A percentile compares a stretch with the other conserved stretches of the same genome.
These are phyloP conservation scores for Garra rufa DNA, from an alignment of 2,113 vertebrate genomes.

Conservation along the genomic window DNA sequence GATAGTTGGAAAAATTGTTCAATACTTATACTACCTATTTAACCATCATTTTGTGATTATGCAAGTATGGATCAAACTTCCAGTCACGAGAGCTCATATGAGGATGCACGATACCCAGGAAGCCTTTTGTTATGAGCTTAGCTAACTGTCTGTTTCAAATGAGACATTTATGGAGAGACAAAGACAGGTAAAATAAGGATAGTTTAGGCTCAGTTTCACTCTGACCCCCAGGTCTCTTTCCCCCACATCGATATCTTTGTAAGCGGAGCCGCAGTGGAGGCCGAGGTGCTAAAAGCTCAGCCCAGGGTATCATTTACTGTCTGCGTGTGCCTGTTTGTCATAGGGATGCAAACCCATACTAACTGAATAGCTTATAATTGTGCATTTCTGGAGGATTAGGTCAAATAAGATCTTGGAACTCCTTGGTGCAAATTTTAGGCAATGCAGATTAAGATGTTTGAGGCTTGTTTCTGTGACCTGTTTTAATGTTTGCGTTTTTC, in stretches of 20 bases:
- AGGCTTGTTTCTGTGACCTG: not conserved
- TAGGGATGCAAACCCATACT: not conserved
- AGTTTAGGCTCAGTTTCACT: conserved; percentile 29
- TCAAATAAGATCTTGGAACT: not conserved
- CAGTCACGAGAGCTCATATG: not conserved
- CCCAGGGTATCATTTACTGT: conserved; percentile 28
- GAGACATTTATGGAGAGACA: conserved; percentile 5
- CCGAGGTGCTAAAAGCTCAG: not conserved
- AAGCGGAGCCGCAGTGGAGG: conserved; percentile 27
- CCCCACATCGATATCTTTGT: conserved; percentile 12
- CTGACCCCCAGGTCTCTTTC: conserved; percentile 23
- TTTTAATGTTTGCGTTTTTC: not conserved
- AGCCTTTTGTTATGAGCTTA: not conserved
- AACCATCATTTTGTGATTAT: not conserved
- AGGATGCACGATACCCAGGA: not conserved
- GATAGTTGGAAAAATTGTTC: not conserved
- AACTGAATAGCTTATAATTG: not conserved
- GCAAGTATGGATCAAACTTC: not conserved
- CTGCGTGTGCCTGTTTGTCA: not conserved
- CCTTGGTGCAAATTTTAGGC: not conserved
- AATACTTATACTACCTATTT: not conserved
- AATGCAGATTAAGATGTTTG: not conserved
- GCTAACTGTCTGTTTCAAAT: conserved; percentile 1
- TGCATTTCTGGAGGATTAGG: not conserved
- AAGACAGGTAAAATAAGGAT: not conserved